These are phyloP conservation scores for Felis chaus DNA, from an alignment of 2,113 vertebrate species.

Conservation along the genomic window DNA sequence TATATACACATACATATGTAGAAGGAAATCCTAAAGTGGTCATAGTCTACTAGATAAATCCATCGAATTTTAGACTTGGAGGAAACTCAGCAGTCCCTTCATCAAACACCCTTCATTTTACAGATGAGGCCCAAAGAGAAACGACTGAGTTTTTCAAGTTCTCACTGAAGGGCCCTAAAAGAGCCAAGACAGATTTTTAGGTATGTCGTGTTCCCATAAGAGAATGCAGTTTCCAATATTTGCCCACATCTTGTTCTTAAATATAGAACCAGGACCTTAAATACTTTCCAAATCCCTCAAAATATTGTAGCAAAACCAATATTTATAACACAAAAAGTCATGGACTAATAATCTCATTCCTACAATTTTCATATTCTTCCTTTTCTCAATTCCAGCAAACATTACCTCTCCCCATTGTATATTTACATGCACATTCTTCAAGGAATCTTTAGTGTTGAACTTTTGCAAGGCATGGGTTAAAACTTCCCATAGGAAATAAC, in stretches of 20 bases:
- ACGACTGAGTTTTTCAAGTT: background rate
- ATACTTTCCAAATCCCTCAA: background rate
- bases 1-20: no score
- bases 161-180: background rate
- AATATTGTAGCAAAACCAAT: background rate
- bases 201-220: background rate
- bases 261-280: background rate
- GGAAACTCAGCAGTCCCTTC: background rate
- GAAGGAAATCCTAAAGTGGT: background rate
- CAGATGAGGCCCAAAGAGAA: background rate
- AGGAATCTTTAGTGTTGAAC: background rate
- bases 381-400: background rate
- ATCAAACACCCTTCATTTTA: background rate
- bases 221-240: background rate
- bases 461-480: background rate
- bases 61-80: background rate
- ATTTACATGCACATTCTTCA: background rate
- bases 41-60: background rate
- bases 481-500: background rate
- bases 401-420: background rate
- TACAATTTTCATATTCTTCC: background rate
- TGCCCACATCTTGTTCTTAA: background rate
- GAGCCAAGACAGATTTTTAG: background rate
- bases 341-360: background rate
- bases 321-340: background rate